Evolutionary conservation across 2,888 invertebrate genomes (phyloP).

Genomic region (Omphaloscelis lunosa): DNA sequence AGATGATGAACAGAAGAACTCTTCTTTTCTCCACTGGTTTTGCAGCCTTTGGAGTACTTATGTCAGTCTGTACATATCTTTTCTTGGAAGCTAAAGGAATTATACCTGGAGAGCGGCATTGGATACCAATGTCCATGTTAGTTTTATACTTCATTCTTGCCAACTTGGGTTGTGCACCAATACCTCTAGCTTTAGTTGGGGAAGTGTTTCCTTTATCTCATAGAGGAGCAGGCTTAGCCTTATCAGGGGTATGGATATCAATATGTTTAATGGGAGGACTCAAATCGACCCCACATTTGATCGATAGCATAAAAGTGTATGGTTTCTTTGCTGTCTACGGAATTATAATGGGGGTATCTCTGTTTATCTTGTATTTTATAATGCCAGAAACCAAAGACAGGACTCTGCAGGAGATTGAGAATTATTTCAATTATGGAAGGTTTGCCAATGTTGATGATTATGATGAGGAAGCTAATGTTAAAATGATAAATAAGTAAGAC

Average conservation of each 20-base stretch:
- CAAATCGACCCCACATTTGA: conserved; percentile 72
- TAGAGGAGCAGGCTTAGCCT: conserved; percentile 70
- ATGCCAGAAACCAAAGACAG: conserved; percentile 73
- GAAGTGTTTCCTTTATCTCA: conserved; percentile 76
- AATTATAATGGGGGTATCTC: conserved; percentile 56
- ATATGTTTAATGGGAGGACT: conserved; percentile 68
- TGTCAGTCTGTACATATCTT: conserved; percentile 67
- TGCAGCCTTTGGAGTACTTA: conserved; percentile 68
- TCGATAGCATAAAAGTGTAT: conserved; percentile 72
- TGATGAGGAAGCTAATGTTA: conserved; percentile 66
- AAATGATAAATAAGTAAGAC: conserved; percentile 49
- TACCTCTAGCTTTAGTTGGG: conserved; percentile 74
- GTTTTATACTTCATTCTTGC: conserved; percentile 73
- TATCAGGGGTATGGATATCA: conserved; percentile 72
- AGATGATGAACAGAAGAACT: conserved; percentile 73
- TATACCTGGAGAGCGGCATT: conserved; percentile 65
- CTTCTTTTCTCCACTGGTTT: conserved; percentile 73
- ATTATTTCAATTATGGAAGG: conserved; percentile 71
- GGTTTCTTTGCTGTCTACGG: conserved; percentile 81
- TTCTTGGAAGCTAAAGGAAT: conserved; percentile 66
- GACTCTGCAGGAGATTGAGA: conserved; percentile 72
- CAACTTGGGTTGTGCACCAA: conserved; percentile 77
- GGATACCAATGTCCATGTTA: conserved; percentile 70
- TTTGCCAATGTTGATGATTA: conserved; percentile 62
- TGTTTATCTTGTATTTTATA: conserved; percentile 67